A percentile compares a stretch with the other conserved stretches of the same genome.
These are phyloP conservation scores for Ranitomeya imitator DNA, from an alignment of 2,113 vertebrate species.

Conservation along the genomic window DNA sequence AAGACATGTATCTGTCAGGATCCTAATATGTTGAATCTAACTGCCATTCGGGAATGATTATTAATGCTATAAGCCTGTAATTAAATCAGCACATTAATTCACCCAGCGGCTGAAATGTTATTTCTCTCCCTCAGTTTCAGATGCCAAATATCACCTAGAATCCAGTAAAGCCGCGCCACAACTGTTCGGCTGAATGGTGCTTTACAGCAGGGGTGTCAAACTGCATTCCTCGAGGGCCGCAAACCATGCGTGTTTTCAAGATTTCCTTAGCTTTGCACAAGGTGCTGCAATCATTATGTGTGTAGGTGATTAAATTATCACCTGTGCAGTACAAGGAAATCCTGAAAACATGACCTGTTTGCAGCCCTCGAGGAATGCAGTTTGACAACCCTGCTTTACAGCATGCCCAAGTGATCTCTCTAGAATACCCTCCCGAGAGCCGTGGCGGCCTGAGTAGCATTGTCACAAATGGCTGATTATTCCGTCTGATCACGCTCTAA, in stretches of 20 bases:
- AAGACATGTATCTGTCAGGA: not conserved
- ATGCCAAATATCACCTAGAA: conserved; percentile 26
- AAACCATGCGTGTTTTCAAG: no score
- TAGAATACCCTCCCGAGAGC: conserved; percentile 23
- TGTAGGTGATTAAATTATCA: no score
- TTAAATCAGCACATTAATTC: conserved; percentile 50
- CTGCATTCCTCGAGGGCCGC: no score
- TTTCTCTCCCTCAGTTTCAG: conserved; percentile 21
- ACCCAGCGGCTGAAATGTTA: not conserved
- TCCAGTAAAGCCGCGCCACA: not conserved
- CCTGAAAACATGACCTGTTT: no score
- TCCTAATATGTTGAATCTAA: conserved; percentile 34
- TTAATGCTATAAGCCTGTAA: conserved; percentile 46
- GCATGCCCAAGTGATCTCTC: conserved; percentile 12
- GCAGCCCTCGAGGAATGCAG: no score
- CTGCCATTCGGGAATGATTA: conserved; percentile 41
- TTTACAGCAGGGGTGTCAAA: no score
- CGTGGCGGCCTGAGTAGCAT: conserved; percentile 3
- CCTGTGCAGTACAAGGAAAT: no score
- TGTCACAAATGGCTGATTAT: conserved; percentile 43
- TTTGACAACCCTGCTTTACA: no score
- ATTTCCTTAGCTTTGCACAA: no score
- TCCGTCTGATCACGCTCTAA: conserved; percentile 17
- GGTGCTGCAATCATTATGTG: no score
- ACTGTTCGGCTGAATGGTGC: conserved; percentile 12